Evolutionary conservation across 2,797 vertebrate genomes (phyloP).

Genomic region (Leuciscus waleckii): DNA sequence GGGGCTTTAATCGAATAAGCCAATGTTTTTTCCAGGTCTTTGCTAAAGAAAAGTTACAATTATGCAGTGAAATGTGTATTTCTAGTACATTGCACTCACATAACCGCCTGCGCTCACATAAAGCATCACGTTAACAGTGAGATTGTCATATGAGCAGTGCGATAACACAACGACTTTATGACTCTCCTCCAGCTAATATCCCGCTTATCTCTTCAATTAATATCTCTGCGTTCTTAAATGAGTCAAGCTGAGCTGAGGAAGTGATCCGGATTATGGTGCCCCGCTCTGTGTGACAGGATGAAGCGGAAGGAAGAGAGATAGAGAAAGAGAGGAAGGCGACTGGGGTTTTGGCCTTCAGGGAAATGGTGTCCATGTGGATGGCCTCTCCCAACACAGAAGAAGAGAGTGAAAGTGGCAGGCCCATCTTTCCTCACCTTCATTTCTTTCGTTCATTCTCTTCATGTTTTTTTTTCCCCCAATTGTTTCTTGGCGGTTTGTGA

Average conservation of each 20-base stretch:
- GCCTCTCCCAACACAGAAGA: slow-evolving; percentile 19
- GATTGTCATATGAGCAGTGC: slow-evolving; percentile 5
- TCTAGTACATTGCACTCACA: not conserved
- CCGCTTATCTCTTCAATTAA: slow-evolving; percentile 82
- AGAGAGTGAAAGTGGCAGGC: slow-evolving; percentile 19
- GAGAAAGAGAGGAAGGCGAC: not conserved
- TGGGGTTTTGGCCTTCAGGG: slow-evolving; percentile 26
- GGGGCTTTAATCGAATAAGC: not conserved
- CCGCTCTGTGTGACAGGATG: slow-evolving; percentile 68
- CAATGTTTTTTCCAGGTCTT: not conserved
- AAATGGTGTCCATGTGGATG: slow-evolving; percentile 32
- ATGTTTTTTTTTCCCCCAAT: not conserved
- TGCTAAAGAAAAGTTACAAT: not conserved
- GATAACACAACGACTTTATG: slow-evolving; percentile 52
- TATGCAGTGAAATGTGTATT: slow-evolving; percentile 1
- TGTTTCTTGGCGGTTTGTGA: slow-evolving; percentile 7
- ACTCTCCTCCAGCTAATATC: slow-evolving; percentile 73
- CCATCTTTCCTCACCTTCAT: slow-evolving; percentile 30
- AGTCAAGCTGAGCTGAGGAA: slow-evolving; percentile 74
- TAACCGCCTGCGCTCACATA: not conserved
- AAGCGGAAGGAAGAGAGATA: slow-evolving; percentile 53
- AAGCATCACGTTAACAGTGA: slow-evolving; percentile 4
- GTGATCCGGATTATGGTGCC: slow-evolving; percentile 77
- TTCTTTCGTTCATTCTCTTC: slow-evolving; percentile 8
- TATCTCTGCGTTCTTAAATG: slow-evolving; percentile 73